phyloP scores from a whole-genome alignment of 53 echinoderm and acorn worm species.

The Astropecten irregularis region DNA sequence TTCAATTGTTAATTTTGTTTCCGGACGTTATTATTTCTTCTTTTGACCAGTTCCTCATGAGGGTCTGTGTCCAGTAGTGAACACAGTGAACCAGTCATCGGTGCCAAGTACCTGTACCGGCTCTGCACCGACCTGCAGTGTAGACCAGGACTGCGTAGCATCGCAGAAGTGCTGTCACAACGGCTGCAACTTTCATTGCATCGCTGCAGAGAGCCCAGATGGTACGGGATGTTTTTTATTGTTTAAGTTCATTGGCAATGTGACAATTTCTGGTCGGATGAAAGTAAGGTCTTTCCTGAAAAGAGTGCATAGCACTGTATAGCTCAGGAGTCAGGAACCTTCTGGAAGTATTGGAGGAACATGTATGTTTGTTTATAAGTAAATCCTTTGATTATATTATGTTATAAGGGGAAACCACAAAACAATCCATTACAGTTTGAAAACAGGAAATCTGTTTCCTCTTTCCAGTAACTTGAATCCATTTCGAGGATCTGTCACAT shows the following conservation, averaged over 20 bases:
- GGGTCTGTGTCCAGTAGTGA: conserved; percentile 7
- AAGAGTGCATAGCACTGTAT: too few species aligned
- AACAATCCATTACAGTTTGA: too few species aligned
- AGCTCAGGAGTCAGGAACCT: too few species aligned
- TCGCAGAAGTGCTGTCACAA: conserved; percentile 10
- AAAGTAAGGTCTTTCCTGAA: too few species aligned
- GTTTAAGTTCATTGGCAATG: too few species aligned
- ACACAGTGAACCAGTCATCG: too few species aligned
- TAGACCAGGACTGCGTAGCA: neutral
- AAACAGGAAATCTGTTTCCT: too few species aligned
- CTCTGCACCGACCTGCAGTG: neutral
- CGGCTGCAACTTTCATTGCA: conserved; percentile 9
- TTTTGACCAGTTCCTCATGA: conserved; percentile 11
- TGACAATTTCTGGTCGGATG: too few species aligned
- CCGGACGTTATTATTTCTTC: neutral
- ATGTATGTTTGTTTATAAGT: neutral
- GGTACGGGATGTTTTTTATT: neutral
- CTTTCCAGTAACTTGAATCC: too few species aligned
- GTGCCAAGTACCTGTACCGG: neutral
- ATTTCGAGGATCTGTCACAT: too few species aligned
- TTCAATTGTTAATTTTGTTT: neutral
- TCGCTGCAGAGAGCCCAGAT: neutral
- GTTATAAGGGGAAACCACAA: neutral
- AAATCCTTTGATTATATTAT: neutral
- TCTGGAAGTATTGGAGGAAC: too few species aligned